Conservation (phyloP, 2,888 invertebrate species). For the Ormyrus thymus region DNA sequence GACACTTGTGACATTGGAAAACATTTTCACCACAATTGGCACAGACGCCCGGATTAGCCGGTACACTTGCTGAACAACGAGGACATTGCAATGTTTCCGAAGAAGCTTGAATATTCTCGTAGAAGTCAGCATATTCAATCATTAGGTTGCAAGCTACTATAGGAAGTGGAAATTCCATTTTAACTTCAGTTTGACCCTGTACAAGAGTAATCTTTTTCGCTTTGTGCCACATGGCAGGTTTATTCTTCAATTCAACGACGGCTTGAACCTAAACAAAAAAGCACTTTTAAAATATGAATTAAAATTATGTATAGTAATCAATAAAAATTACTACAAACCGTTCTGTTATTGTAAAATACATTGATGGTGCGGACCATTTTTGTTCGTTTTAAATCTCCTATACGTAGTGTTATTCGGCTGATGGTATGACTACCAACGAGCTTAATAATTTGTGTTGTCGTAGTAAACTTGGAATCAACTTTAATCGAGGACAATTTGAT, state of each 20-base stretch:
- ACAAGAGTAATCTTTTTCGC: slow-evolving; percentile 93
- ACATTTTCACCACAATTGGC: slow-evolving; percentile 98
- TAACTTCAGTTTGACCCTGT: slow-evolving; percentile 95
- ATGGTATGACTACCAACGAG: slow-evolving; percentile 96
- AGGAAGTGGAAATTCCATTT: slow-evolving; percentile 97
- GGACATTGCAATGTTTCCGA: slow-evolving; percentile 97
- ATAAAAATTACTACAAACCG: slow-evolving; percentile 76
- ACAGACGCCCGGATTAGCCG: slow-evolving; percentile 98
- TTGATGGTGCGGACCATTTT: slow-evolving; percentile 98
- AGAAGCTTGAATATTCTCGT: slow-evolving; percentile 94
- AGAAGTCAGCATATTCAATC: slow-evolving; percentile 98
- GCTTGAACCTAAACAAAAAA: slow-evolving; percentile 79
- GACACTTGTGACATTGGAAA: slow-evolving; percentile 98
- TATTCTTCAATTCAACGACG: slow-evolving; percentile 97
- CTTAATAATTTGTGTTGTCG: slow-evolving; percentile 98
- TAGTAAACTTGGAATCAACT: slow-evolving; percentile 97
- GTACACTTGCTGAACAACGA: slow-evolving; percentile 96
- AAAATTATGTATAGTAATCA: not conserved
- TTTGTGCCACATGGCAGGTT: slow-evolving; percentile 97
- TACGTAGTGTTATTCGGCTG: slow-evolving; percentile 92
- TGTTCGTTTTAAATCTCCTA: slow-evolving; percentile 95
- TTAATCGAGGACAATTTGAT: slow-evolving; percentile 95
- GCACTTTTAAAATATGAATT: not conserved
- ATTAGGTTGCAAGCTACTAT: slow-evolving; percentile 98
- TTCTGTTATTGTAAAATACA: slow-evolving; percentile 97